phyloP scores from a whole-genome alignment of 2,888 invertebrate species.

The Apomyelois bistriatella region DNA sequence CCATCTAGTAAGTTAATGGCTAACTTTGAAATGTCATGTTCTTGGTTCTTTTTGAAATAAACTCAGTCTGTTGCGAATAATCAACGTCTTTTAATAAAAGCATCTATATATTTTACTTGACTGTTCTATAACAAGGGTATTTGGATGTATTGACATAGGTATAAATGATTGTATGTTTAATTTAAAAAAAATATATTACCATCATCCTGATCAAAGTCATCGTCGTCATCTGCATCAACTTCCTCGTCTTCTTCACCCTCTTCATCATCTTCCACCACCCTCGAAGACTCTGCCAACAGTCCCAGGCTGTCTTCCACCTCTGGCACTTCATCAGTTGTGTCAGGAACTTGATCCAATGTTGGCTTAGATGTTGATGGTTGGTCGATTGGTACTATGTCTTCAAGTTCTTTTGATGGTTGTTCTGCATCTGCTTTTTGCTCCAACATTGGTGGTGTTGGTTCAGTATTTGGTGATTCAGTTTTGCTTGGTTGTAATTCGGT shows the following conservation, averaged over 20 bases:
- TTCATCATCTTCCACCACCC: slow-evolving; percentile 58
- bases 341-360: slow-evolving; percentile 4
- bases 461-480: neutral
- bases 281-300: slow-evolving; percentile 59
- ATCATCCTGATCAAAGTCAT: slow-evolving; percentile 30
- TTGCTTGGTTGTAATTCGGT: neutral
- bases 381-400: neutral
- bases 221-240: slow-evolving; percentile 46
- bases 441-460: neutral
- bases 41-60: no score
- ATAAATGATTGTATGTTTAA: no score
- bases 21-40: no score
- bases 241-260: slow-evolving; percentile 43
- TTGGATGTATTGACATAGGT: neutral
- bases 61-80: no score
- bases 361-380: neutral
- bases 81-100: no score
- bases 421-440: neutral
- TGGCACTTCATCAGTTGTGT: slow-evolving; percentile 23
- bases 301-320: slow-evolving; percentile 59
- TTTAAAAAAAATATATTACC: slow-evolving; percentile 29
- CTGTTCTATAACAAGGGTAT: no score
- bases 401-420: neutral
- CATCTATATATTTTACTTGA: no score
- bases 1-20: no score